Base-by-base conservation (phyloP, 2,888 invertebrate species). In the Thereva nobilitata region DNA sequence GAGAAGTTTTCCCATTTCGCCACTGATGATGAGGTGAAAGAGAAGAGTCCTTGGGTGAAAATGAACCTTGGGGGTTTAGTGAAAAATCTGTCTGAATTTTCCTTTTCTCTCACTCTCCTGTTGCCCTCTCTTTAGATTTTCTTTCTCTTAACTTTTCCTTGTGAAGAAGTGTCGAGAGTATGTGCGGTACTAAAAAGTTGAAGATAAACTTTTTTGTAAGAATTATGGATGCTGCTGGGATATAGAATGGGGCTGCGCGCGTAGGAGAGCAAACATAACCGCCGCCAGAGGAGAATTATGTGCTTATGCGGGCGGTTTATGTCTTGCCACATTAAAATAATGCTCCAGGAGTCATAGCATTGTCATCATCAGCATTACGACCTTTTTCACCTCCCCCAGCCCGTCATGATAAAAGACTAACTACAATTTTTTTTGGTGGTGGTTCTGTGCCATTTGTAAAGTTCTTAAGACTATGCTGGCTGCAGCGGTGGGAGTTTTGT, bases 281-380 rank as follows among this genome's bases (percentile, higher is more conserved):
- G 59, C 42, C 42, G 38, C 47, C 47, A 47, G 38, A 10, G 49
- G 38, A 12, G 49, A 59, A 59, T 45, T 38, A 59, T 57, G 47
- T 59, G 35, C 59, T 64, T 53, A 53, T 64, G 53, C 64, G 64
- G 64, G 64, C 53, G 52, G 41, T 64, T 64, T 38, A 64, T 52
- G 63, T 63, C 41, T 63, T 44, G 45, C 53, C 64, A 42, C 64
- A 64, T 64, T 53, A 64, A 53, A 64, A 64, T 64, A 64, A 64
- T 64, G 53, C 45, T 64, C 42, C 47, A 4, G 12, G 52, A 44
- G 44, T 35, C 53, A 50, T 42, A 35, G 64, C 50, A 49, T 12
- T 53, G 64, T 64, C 44, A 53, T 64, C 53, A 10, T 10, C 38
- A 37, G 34, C 53, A 38, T 45, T 61, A 44, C 38, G 49, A 59